Evolutionary conservation across 1,140 invertebrate genomes (phyloP).

Genomic region (Lethrus apterus): DNA sequence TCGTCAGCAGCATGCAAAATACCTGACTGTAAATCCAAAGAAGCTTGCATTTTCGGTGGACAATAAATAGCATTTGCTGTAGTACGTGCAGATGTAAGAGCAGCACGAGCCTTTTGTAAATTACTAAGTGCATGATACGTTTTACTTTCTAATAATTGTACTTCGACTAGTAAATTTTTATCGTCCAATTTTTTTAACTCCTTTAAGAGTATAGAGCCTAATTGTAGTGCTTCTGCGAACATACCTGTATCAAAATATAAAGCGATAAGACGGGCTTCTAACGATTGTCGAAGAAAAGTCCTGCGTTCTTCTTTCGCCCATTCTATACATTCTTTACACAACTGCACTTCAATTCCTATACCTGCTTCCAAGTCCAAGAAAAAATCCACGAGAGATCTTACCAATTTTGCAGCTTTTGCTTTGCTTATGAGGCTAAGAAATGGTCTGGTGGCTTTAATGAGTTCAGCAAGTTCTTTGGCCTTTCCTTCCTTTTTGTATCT

Average conservation of each 20-base stretch:
- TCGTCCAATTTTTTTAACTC: constrained; percentile 99
- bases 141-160: constrained; percentile 95
- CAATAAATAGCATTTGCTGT: constrained; percentile 99
- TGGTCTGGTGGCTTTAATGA: constrained; percentile 90
- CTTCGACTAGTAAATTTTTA: constrained; percentile 96
- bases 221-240: constrained; percentile 76
- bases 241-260: constrained; percentile 91
- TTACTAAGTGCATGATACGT: constrained; percentile 97
- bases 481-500: constrained; percentile 88
- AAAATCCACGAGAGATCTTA: constrained; percentile 92
- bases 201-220: constrained; percentile 78
- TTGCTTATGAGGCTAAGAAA: constrained; percentile 94
- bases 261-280: constrained; percentile 89
- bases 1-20: constrained; percentile 99
- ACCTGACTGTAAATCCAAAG: constrained; percentile 94
- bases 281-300: constrained; percentile 91
- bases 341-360: constrained; percentile 83
- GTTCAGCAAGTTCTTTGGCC: constrained; percentile 84
- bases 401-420: constrained; percentile 97
- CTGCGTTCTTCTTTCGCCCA: constrained; percentile 98
- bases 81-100: constrained; percentile 94
- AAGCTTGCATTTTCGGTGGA: constrained; percentile 95
- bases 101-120: constrained; percentile 92
- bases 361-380: constrained; percentile 94
- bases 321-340: constrained; percentile 96